phyloP scores from a whole-genome alignment of 2,113 vertebrate genomes.

The Eurystomus gularis region DNA sequence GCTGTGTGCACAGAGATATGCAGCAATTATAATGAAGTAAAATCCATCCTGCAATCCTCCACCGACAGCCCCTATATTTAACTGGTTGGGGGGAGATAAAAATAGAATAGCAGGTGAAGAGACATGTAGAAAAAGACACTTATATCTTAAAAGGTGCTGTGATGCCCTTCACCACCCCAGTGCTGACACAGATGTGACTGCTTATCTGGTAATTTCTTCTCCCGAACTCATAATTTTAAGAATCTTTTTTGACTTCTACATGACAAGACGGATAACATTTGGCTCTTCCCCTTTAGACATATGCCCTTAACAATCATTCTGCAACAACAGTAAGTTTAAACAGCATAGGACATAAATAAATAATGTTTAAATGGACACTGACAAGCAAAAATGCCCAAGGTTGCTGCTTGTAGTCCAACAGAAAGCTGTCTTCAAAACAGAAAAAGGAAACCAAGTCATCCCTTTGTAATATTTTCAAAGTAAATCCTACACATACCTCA shows the following conservation, averaged over 20 bases:
- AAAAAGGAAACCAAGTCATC: background rate
- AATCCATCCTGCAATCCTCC: background rate
- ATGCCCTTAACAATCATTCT: background rate
- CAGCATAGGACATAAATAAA: background rate
- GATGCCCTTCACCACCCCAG: background rate
- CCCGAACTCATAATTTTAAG: background rate
- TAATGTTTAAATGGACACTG: background rate
- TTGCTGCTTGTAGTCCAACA: background rate
- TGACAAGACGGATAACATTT: background rate
- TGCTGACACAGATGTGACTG: background rate
- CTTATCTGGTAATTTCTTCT: background rate
- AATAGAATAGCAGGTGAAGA: conserved; percentile 2
- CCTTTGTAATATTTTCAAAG: conserved; percentile 8
- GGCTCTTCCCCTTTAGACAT: background rate
- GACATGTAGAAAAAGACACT: background rate
- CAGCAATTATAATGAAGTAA: background rate
- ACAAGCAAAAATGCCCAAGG: conserved; percentile 11
- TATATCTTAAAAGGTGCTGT: background rate
- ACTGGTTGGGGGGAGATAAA: background rate
- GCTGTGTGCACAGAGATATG: conserved; percentile 3
- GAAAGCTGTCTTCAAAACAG: background rate
- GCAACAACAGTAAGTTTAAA: background rate
- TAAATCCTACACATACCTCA: background rate
- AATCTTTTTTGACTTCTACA: background rate
- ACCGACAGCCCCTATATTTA: background rate